phyloP scores from a whole-genome alignment of 2,888 invertebrate genomes.

The Darwinula stevensoni region DNA sequence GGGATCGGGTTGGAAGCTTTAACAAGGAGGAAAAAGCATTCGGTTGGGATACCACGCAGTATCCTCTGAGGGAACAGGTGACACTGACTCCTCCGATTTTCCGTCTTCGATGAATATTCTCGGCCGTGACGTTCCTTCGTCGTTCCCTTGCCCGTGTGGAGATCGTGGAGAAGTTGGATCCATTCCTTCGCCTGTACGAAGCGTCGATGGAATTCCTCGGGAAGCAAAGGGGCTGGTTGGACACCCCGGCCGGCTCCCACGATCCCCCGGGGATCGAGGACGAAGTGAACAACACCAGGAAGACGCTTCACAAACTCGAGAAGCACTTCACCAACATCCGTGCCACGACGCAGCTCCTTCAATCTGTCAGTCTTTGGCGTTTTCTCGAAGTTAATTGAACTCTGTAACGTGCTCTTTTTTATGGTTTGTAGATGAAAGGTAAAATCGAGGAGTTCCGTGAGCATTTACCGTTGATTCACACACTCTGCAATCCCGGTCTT shows the following conservation, averaged over 20 bases:
- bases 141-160: slow-evolving; percentile 10
- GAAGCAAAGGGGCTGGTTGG: slow-evolving; percentile 60
- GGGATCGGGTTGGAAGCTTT: slow-evolving; percentile 51
- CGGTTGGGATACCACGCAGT: slow-evolving; percentile 59
- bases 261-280: slow-evolving; percentile 68
- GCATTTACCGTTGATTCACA: slow-evolving; percentile 57
- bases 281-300: slow-evolving; percentile 35
- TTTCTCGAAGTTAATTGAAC: neutral
- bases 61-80: slow-evolving; percentile 44
- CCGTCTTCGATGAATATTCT: too few relatives aligned
- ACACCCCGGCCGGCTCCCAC: slow-evolving; percentile 41
- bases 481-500: slow-evolving; percentile 76
- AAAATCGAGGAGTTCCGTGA: slow-evolving; percentile 60
- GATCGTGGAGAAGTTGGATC: slow-evolving; percentile 39
- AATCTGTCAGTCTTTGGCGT: slow-evolving; percentile 20
- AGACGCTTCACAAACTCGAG: slow-evolving; percentile 58
- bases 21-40: slow-evolving; percentile 71
- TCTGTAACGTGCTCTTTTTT: neutral
- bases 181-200: slow-evolving; percentile 63
- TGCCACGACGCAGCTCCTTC: slow-evolving; percentile 37
- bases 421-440: slow-evolving; percentile 11
- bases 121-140: too few relatives aligned
- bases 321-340: slow-evolving; percentile 51
- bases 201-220: slow-evolving; percentile 55
- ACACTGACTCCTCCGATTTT: too few relatives aligned